Base-by-base conservation (phyloP, 2,113 vertebrate genomes). In the Uria lomvia region DNA sequence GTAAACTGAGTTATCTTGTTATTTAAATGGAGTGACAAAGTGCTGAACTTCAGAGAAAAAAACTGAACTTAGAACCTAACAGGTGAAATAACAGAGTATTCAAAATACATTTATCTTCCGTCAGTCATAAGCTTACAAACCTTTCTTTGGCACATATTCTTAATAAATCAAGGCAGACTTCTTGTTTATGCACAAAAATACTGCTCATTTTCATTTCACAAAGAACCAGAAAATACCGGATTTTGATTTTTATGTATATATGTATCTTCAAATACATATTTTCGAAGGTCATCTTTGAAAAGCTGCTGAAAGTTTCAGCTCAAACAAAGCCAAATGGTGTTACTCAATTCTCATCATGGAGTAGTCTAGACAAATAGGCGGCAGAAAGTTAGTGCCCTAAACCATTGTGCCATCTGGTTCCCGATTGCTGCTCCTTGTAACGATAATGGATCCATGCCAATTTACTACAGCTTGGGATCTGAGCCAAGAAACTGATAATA, bases 351-450 rank as follows among this genome's bases (percentile, higher is more conserved):
- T 88, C 47, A 43, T 86, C 34, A 56, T 94, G 90, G 53, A 76
- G 15, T 3, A 86, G 71, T 94, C 93, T 96, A 94, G 94, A 96
- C 85, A 93, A 80, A 95, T 18, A 88, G 93, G 49, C 5, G 0
- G 14, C 85, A 47, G 82, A 88, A 96, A 86, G 82, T 92, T 92
- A 90, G 82, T 73, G 92, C 59, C 88, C 78, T 77, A 86, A 93
- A 95, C 92, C 22, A 49, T 66, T 86, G 55, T 90, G 77, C 91
- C 92, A 86, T 96, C 66, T 97, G 90, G 27, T 90, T 82, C 58
- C 70, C 45, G 45, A 12, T 42, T 93, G 67, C 40, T 88, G 4
- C 49, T 95, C 40, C 66, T 88, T 92, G 52, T 95, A 93, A 92
- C 88, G 67, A 58, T 92, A 93, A 96, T 96, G 88, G 79, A 83